Evolutionary conservation across 2,113 vertebrate species (phyloP).

Genomic region (Tetrax tetrax): DNA sequence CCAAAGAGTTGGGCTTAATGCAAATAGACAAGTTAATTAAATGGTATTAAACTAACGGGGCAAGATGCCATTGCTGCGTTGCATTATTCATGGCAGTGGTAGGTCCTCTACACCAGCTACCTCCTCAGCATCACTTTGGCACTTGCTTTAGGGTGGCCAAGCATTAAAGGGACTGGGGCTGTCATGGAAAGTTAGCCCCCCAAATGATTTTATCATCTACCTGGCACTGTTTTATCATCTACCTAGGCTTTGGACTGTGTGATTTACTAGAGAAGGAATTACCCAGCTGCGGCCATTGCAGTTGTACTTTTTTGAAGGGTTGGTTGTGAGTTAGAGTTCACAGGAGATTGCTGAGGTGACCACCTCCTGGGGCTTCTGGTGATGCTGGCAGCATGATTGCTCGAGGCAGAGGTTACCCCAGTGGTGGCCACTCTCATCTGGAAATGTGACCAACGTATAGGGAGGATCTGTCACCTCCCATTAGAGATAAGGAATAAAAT

Average conservation of each 20-base stretch:
- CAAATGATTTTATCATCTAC: not conserved
- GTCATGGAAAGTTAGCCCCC: not conserved
- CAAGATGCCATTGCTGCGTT: not conserved
- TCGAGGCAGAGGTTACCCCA: not conserved
- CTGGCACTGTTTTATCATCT: not conserved
- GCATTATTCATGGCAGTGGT: not conserved
- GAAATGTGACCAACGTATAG: fast-evolving
- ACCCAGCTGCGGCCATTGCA: not conserved
- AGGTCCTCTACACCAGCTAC: not conserved
- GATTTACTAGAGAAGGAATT: not conserved
- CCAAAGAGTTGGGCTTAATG: not conserved
- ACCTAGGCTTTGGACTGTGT: fast-evolving
- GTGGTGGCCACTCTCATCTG: fast-evolving
- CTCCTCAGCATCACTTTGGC: not conserved
- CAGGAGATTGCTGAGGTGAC: not conserved
- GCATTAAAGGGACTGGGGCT: not conserved
- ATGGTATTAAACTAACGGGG: not conserved
- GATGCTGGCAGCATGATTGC: not conserved
- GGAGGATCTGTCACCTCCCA: not conserved
- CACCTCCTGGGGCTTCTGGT: not conserved
- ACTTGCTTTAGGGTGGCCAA: not conserved
- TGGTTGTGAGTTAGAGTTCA: not conserved
- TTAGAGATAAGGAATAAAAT: not conserved
- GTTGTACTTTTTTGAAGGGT: not conserved
- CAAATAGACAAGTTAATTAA: slow-evolving; percentile 26